Percentiles rank a stretch among this genome's conserved stretches.
Conservation (phyloP, 2,888 invertebrate species). For the Drosophila engyochracea region DNA sequence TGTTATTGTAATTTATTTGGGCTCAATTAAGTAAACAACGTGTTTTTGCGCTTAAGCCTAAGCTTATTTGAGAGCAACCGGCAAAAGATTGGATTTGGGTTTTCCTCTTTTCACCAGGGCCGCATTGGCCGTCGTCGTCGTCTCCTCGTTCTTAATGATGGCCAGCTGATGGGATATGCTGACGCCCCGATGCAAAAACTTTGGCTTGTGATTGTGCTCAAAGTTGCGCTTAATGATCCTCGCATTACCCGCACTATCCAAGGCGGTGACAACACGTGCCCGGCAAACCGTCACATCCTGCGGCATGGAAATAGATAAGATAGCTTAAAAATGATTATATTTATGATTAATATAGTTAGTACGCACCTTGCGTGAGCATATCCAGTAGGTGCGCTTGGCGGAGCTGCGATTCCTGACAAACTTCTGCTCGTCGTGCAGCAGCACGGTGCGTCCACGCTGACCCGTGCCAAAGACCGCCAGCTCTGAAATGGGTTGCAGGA, state of each 20-base stretch:
- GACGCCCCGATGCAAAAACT: constrained; percentile 54
- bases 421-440: constrained; percentile 79
- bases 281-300: constrained; percentile 84
- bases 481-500: constrained; percentile 71
- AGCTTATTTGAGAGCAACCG: constrained; percentile 32
- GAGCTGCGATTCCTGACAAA: constrained; percentile 85
- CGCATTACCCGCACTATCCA: constrained; percentile 74
- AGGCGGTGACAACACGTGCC: constrained; percentile 83
- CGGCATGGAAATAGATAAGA: constrained; percentile 8
- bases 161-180: constrained; percentile 48
- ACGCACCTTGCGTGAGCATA: constrained; percentile 84
- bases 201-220: constrained; percentile 81
- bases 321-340: background rate
- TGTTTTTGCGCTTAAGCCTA: constrained; percentile 41
- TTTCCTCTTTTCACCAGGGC: constrained; percentile 29
- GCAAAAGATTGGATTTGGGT: constrained; percentile 13
- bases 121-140: background rate
- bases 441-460: constrained; percentile 84
- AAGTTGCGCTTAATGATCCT: constrained; percentile 82
- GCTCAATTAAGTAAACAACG: constrained; percentile 29
- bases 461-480: constrained; percentile 83
- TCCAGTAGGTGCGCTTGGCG: constrained; percentile 84
- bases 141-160: constrained; percentile 30
- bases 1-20: constrained; percentile 50
- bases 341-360: background rate